phyloP scores from a whole-genome alignment of 2,888 invertebrate species.

The Campoplex nolae region DNA sequence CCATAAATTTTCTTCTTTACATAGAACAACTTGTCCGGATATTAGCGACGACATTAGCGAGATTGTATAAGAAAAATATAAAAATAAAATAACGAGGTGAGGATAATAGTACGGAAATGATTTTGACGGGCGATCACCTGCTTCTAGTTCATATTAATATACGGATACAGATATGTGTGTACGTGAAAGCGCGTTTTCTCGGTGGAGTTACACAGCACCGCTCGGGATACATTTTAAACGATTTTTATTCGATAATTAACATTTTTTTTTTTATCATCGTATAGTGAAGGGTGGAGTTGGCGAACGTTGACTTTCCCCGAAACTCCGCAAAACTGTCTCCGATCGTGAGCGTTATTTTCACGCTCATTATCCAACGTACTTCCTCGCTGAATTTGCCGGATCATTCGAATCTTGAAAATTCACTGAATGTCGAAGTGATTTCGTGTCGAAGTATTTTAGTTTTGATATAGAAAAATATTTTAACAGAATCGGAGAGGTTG shows the following conservation, averaged over 20 bases:
- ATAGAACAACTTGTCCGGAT: conserved; percentile 25
- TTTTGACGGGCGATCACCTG: conserved; percentile 28
- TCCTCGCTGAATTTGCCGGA: background rate
- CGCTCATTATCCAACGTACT: background rate
- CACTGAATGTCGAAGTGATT: no score
- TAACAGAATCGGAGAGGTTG: background rate
- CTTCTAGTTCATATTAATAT: background rate
- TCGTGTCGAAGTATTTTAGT: no score
- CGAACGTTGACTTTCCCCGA: conserved; percentile 58
- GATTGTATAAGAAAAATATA: conserved; percentile 6
- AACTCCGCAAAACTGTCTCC: conserved; percentile 38
- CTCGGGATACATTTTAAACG: conserved; percentile 19
- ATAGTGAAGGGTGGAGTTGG: conserved; percentile 57
- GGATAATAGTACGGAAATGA: conserved; percentile 39
- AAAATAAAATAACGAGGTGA: conserved; percentile 12
- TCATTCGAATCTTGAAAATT: background rate
- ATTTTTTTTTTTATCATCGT: conserved; percentile 48
- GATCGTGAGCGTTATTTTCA: background rate
- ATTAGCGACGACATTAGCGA: background rate
- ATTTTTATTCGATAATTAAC: conserved; percentile 50
- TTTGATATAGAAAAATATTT: no score
- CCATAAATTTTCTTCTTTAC: background rate
- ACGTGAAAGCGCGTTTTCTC: conserved; percentile 59
- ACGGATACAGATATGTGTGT: background rate
- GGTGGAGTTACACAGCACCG: conserved; percentile 3